Conservation (phyloP, 2,797 vertebrate genomes). For the Rhyacichthys aspro region DNA sequence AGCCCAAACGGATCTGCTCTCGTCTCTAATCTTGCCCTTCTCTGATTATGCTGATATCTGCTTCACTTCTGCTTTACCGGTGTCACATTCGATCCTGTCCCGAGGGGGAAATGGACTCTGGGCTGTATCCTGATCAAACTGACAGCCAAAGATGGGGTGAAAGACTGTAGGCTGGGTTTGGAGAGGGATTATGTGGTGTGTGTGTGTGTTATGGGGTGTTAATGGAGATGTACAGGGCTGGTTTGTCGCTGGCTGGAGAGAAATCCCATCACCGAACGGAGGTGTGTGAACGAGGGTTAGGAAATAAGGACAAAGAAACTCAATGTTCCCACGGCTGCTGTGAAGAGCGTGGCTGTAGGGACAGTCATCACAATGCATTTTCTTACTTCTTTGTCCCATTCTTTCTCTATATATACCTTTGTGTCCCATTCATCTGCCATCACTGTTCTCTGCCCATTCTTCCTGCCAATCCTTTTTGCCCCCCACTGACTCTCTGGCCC, state of each 20-base stretch:
- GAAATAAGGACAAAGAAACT: constrained; percentile 27
- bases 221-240: constrained; percentile 22
- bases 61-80: constrained; percentile 25
- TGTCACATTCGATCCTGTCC: constrained; percentile 44
- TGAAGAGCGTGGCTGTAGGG: neutral
- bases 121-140: constrained; percentile 39
- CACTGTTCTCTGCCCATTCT: constrained; percentile 14
- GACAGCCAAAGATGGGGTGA: constrained; percentile 23
- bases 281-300: constrained; percentile 9
- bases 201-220: too few relatives aligned
- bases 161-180: neutral
- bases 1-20: constrained; percentile 13
- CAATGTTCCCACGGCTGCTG: constrained; percentile 19
- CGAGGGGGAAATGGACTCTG: constrained; percentile 8
- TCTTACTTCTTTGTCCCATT: neutral
- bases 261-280: constrained; percentile 15
- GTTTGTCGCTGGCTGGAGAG: constrained; percentile 32
- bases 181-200: neutral
- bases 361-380: constrained; percentile 21
- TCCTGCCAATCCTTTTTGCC: constrained; percentile 17
- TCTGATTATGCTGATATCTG: constrained; percentile 40
- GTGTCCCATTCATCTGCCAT: constrained; percentile 34
- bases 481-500: constrained; percentile 17
- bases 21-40: constrained; percentile 46
- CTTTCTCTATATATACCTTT: constrained; percentile 18